A percentile compares a stretch with the other conserved stretches of the same genome.
phyloP scores from a whole-genome alignment of 2,113 vertebrate species.

The Acrocephalus kingi region DNA sequence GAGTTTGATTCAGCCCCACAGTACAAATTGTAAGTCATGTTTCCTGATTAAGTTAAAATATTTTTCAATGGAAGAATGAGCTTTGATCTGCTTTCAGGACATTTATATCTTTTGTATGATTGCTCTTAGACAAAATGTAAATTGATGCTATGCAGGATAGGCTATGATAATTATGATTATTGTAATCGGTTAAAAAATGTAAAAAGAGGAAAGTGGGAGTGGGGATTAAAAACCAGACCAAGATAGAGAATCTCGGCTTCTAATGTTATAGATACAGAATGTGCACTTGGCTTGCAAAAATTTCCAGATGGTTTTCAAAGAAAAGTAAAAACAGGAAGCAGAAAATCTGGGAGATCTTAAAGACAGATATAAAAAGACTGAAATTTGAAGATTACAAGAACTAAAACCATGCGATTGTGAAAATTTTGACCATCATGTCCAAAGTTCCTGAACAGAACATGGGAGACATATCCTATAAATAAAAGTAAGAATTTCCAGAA shows the following conservation, averaged over 20 bases:
- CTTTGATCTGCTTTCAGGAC: slow-evolving; percentile 52
- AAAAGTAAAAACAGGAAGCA: background rate
- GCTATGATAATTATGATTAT: slow-evolving; percentile 15
- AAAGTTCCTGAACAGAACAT: background rate
- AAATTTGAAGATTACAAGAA: background rate
- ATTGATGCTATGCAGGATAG: slow-evolving; percentile 13
- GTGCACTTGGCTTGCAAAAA: background rate
- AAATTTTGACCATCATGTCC: background rate
- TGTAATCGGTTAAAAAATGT: slow-evolving; percentile 15
- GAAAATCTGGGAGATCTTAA: background rate
- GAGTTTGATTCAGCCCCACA: background rate
- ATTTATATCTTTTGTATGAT: slow-evolving; percentile 29
- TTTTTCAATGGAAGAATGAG: slow-evolving; percentile 11
- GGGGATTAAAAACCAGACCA: slow-evolving; percentile 37
- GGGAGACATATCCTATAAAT: background rate
- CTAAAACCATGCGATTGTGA: background rate
- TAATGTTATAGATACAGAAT: background rate
- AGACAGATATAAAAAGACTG: background rate
- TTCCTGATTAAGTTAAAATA: slow-evolving; percentile 15
- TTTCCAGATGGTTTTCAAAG: background rate
- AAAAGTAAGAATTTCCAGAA: background rate
- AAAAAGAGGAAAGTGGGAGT: background rate
- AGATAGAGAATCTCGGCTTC: background rate
- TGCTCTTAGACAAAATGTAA: slow-evolving; percentile 3
- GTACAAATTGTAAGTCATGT: slow-evolving; percentile 5